Percentiles rank a stretch among this genome's conserved stretches.
phyloP scores from a whole-genome alignment of 2,113 vertebrate species.

The Cnemophilus loriae region DNA sequence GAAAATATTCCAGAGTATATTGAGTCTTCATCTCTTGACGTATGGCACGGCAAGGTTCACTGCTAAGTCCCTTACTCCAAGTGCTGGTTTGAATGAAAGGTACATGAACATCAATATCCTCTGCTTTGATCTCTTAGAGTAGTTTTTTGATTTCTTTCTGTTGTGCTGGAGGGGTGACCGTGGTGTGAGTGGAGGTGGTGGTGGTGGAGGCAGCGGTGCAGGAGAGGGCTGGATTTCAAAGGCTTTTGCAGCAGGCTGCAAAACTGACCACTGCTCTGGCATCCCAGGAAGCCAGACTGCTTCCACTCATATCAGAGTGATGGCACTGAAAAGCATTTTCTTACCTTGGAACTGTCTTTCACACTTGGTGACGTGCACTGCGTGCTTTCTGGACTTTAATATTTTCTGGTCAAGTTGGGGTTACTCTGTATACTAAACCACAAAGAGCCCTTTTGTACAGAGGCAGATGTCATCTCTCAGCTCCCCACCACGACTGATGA shows the following conservation, averaged over 20 bases:
- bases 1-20: neutral
- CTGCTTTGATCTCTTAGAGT: neutral
- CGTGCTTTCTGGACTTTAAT: neutral
- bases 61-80: neutral
- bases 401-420: neutral
- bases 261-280: neutral
- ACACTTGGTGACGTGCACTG: neutral
- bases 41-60: neutral
- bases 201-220: neutral
- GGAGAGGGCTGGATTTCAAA: neutral
- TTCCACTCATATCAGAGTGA: neutral
- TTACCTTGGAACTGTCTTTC: neutral
- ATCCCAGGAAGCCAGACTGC: neutral
- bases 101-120: neutral
- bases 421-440: neutral
- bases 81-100: neutral
- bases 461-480: neutral
- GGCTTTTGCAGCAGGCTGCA: neutral
- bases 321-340: neutral
- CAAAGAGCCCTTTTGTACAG: neutral
- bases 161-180: fast-evolving
- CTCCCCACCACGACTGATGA: neutral
- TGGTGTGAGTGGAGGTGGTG: neutral
- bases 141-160: neutral
- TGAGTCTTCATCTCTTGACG: neutral